Evolutionary conservation across 2,888 invertebrate species (phyloP).

Genomic region (Eupeodes luniger): DNA sequence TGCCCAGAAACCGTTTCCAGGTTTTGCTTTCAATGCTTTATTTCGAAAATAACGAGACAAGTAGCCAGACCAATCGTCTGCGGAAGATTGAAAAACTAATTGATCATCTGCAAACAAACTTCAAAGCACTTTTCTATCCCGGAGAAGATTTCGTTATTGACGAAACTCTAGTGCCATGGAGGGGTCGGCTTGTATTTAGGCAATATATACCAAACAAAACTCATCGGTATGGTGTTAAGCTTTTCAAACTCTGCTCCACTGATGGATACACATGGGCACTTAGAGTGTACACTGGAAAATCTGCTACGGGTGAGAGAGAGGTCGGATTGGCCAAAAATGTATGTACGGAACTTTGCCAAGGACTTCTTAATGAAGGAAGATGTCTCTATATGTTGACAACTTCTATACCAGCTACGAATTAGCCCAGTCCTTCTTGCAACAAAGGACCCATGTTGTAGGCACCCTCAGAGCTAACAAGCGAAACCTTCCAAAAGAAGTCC

Average conservation of each 20-base stretch:
- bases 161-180: constrained; percentile 78
- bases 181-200: constrained; percentile 77
- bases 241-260: constrained; percentile 76
- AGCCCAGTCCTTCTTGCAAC: constrained; percentile 78
- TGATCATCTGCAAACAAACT: constrained; percentile 69
- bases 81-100: constrained; percentile 60
- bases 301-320: constrained; percentile 77
- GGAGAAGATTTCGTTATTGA: constrained; percentile 77
- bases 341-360: constrained; percentile 79
- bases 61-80: constrained; percentile 50
- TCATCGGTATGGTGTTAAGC: constrained; percentile 76
- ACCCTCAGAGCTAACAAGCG: constrained; percentile 77
- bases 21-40: too few species aligned
- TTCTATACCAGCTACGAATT: constrained; percentile 79
- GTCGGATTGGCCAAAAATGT: constrained; percentile 46
- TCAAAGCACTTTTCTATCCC: constrained; percentile 72
- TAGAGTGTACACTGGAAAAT: constrained; percentile 70
- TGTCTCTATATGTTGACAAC: constrained; percentile 80
- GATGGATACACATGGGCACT: constrained; percentile 72
- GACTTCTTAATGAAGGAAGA: constrained; percentile 79
- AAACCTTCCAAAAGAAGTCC: constrained; percentile 32
- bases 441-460: constrained; percentile 82
- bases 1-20: too few species aligned
- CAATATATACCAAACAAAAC: constrained; percentile 77
- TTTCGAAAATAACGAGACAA: too few species aligned